Conservation (phyloP, 2,888 invertebrate species). For the Caenorhabditis wallacei region DNA sequence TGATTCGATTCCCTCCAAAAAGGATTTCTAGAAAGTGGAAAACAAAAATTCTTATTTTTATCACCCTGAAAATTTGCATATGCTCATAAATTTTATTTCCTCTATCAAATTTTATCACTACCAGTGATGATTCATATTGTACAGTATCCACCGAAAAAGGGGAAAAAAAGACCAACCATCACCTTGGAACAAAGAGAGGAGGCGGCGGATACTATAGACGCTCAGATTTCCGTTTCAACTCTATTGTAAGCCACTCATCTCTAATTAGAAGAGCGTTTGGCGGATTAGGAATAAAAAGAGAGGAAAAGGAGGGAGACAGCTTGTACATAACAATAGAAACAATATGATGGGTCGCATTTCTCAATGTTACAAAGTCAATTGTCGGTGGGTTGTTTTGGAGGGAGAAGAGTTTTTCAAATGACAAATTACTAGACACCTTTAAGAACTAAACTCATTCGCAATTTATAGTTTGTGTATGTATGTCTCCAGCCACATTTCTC, state of each 20-base stretch:
- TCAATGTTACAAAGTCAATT: constrained; percentile 22
- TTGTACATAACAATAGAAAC: constrained; percentile 59
- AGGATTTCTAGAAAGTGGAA: too few species aligned
- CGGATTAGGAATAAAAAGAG: constrained; percentile 48
- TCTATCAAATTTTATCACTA: constrained; percentile 8
- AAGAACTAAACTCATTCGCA: background rate
- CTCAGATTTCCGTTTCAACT: constrained; percentile 67
- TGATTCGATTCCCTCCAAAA: background rate
- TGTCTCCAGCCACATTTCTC: constrained; percentile 41
- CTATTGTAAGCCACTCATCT: constrained; percentile 64
- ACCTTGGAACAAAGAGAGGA: constrained; percentile 11
- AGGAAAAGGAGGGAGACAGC: constrained; percentile 27
- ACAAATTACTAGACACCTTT: background rate
- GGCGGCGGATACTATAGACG: constrained; percentile 31
- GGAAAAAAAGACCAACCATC: constrained; percentile 15
- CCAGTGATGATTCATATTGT: constrained; percentile 3
- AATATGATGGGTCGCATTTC: constrained; percentile 62
- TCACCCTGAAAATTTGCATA: background rate
- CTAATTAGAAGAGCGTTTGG: constrained; percentile 58
- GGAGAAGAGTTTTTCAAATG: background rate
- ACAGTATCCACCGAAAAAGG: constrained; percentile 14
- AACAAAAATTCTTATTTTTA: too few species aligned
- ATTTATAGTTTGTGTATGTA: constrained; percentile 7
- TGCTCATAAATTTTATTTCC: background rate
- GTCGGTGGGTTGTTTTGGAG: constrained; percentile 2